Conservation (phyloP, 92 coral and sea anemone genomes). For the Epizoanthus ramosus region DNA sequence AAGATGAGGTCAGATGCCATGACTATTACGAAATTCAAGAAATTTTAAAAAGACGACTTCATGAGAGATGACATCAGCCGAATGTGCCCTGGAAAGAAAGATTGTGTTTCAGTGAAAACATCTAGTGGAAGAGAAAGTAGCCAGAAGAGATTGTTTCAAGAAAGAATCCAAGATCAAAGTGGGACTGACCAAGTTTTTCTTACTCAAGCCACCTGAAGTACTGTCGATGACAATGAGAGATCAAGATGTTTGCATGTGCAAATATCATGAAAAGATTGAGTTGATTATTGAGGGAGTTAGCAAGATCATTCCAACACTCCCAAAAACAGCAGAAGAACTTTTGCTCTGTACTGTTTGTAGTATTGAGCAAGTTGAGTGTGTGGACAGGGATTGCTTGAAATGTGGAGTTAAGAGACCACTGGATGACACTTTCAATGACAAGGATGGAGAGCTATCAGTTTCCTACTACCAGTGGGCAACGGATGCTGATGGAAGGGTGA, state of each 20-base stretch:
- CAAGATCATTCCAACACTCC: slow-evolving; percentile 46
- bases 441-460: slow-evolving; percentile 23
- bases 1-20: slow-evolving; percentile 66
- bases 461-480: slow-evolving; percentile 55
- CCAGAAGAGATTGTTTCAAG: slow-evolving; percentile 62
- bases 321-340: slow-evolving; percentile 46
- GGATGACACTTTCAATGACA: slow-evolving; percentile 33
- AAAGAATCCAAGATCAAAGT: slow-evolving; percentile 42
- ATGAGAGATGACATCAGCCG: slow-evolving; percentile 42
- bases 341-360: slow-evolving; percentile 48
- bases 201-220: slow-evolving; percentile 62
- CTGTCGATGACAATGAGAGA: slow-evolving; percentile 59
- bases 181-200: slow-evolving; percentile 59
- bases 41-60: slow-evolving; percentile 49
- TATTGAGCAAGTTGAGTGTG: slow-evolving; percentile 43
- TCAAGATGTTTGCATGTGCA: slow-evolving; percentile 60
- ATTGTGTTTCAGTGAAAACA: slow-evolving; percentile 38
- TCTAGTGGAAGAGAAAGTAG: slow-evolving; percentile 48
- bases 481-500: slow-evolving; percentile 43
- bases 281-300: slow-evolving; percentile 50
- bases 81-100: slow-evolving; percentile 64
- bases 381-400: slow-evolving; percentile 56
- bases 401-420: slow-evolving; percentile 60
- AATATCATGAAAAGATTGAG: slow-evolving; percentile 65
- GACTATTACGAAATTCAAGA: slow-evolving; percentile 20